Base-by-base conservation (phyloP, 2,797 vertebrate species). In the Rhinogobio ventralis region DNA sequence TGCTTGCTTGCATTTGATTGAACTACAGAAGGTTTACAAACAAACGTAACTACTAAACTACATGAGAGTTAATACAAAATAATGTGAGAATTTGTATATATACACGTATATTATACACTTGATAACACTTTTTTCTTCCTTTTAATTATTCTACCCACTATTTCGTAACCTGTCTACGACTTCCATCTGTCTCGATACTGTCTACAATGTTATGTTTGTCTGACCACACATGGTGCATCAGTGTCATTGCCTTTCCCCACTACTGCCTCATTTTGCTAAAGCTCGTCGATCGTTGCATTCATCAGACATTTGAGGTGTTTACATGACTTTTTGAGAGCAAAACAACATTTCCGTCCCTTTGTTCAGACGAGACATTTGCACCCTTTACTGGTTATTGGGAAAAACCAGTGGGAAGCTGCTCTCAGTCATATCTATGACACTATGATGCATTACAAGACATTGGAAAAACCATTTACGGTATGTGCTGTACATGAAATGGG, bases 381-480 rank as follows among this genome's bases (percentile, higher is more conserved):
- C 57, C 55, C 13, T 80, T 79, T 68, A 81, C 46, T 68, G 25
- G 19, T 69, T 69, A 46, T 82, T 33, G 45, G n/a, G 3, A 13
- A 49, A 42, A 74, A 28, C 4, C 45, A 1, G 4, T 23, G 60
- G 53, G 71, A 75, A 51, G 17, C 71, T 53, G 30, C 73, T 83
- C 23, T 51, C 60, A 14, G 72, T 49, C 28, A 55, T 51, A 76
- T 51, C 80, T 46, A 28, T 60, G 45, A 76, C 3, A 20, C 33
- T 76, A 55, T 39, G 62, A 68, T 68, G 64, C 45, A 79, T 68
- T 39, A 36, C 13, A 17, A 23, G 49, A 57, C 11, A 17, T 72
- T 69, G 17, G 75, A 67, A 86, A 45, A 76, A 84, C 49, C 71
- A 81, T 87, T 82, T 77, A 75, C 51, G 64, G 79, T 79, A 84